These are phyloP conservation scores for Myotis davidii DNA, from an alignment of 2,113 vertebrate genomes.

Conservation along the genomic window DNA sequence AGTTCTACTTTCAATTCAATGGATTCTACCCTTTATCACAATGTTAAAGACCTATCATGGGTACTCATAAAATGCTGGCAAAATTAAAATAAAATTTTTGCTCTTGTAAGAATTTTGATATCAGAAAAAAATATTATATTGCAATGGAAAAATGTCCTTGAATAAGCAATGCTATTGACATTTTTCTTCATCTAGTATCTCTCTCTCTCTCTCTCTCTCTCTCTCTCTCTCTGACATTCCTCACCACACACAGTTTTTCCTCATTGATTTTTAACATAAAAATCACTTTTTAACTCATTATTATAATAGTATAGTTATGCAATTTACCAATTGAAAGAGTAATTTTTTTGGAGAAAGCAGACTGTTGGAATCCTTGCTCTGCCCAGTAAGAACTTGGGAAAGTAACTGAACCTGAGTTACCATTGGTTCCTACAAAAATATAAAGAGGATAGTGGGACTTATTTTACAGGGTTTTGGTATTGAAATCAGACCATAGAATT, in stretches of 20 bases:
- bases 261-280: conserved; percentile 36
- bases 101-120: background rate
- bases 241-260: background rate
- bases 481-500: background rate
- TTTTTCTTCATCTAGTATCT: background rate
- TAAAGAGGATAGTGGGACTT: background rate
- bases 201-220: too few relatives aligned
- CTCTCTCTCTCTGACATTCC: background rate
- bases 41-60: background rate
- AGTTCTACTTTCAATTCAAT: background rate
- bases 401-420: background rate
- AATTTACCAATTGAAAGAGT: background rate
- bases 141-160: background rate
- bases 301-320: background rate
- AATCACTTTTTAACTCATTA: conserved; percentile 2
- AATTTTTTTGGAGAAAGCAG: background rate
- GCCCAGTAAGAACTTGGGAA: background rate
- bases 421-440: background rate
- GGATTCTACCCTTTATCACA: background rate
- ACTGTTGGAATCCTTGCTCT: background rate
- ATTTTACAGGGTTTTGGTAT: background rate
- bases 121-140: background rate
- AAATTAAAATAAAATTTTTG: conserved; percentile 37
- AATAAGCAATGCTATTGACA: background rate
- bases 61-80: background rate